Evolutionary conservation across 2,113 vertebrate genomes (phyloP).

Genomic region (Peromyscus leucopus): DNA sequence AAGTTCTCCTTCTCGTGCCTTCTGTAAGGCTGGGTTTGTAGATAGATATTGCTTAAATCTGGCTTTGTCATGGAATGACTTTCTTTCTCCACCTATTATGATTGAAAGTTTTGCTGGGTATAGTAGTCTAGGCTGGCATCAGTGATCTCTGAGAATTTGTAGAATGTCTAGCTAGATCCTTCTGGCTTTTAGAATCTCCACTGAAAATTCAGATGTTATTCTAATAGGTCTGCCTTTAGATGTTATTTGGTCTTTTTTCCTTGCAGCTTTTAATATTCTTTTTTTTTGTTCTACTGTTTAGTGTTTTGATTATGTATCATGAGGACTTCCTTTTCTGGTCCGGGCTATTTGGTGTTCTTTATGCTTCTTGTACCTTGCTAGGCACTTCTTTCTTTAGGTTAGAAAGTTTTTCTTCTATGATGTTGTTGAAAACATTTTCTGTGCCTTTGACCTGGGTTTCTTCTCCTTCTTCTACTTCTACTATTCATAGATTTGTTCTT

Average conservation of each 20-base stretch:
- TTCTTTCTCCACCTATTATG: neutral
- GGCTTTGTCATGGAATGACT: neutral
- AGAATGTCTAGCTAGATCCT: neutral
- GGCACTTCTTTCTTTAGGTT: neutral
- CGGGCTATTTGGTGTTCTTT: neutral
- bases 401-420: neutral
- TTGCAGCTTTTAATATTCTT: neutral
- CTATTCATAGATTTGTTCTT: neutral
- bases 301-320: neutral
- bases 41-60: neutral
- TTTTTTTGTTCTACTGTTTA: neutral
- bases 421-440: neutral
- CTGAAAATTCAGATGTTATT: neutral
- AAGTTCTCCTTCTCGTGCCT: neutral
- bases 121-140: neutral
- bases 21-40: neutral
- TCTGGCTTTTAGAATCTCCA: neutral
- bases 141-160: neutral
- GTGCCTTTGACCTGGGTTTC: neutral
- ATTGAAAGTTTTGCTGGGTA: neutral
- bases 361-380: neutral
- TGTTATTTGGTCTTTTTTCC: neutral
- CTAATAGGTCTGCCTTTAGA: neutral
- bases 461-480: neutral
- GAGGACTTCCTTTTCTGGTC: neutral